Conservation (phyloP, 2,797 vertebrate genomes). For the Malacoctenus gilli region DNA sequence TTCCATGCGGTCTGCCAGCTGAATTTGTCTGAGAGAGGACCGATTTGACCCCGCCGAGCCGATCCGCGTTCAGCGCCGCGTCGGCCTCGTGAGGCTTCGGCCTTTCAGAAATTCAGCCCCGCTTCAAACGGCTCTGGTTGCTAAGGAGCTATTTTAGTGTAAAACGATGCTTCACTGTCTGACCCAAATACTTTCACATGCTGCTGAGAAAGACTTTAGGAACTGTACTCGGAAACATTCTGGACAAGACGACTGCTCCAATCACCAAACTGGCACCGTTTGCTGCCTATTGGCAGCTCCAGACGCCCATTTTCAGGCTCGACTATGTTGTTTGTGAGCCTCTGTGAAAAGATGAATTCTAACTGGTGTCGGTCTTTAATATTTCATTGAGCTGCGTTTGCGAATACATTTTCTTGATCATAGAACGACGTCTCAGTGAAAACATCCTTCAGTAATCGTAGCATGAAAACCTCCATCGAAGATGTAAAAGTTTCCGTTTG, state of each 20-base stretch:
- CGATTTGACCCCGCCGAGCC: not conserved
- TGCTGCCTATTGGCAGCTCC: too few species aligned
- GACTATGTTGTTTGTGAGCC: not conserved
- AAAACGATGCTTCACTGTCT: conserved; percentile 2
- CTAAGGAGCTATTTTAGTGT: not conserved
- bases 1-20: not conserved
- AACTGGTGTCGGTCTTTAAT: too few species aligned
- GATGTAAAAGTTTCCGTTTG: too few species aligned
- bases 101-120: conserved; percentile 7
- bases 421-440: too few species aligned
- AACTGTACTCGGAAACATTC: not conserved
- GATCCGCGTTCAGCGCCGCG: not conserved
- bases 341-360: conserved; percentile 2
- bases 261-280: not conserved
- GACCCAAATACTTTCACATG: not conserved
- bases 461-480: too few species aligned
- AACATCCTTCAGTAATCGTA: too few species aligned
- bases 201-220: conserved; percentile 1
- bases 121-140: not conserved
- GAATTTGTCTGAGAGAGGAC: not conserved
- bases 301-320: conserved; percentile 6
- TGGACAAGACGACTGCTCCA: too few species aligned
- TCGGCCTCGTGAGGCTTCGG: not conserved
- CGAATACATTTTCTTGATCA: too few species aligned
- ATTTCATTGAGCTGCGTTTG: too few species aligned